phyloP scores from a whole-genome alignment of 2,113 vertebrate genomes.

The Carlito syrichta region DNA sequence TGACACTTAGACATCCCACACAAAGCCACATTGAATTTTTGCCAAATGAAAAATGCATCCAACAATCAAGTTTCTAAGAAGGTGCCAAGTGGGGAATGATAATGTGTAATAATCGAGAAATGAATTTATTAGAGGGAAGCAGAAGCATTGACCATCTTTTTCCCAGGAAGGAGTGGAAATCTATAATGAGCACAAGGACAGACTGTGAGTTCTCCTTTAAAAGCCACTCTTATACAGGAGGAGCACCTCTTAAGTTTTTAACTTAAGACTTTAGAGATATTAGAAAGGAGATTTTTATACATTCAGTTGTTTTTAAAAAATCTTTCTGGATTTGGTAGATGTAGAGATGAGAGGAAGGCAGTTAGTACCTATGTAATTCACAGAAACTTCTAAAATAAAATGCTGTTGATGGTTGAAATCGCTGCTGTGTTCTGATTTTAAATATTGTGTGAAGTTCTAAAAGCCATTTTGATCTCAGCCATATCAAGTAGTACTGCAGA shows the following conservation, averaged over 20 bases:
- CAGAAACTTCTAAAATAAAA: conserved; percentile 53
- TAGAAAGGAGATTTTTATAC: conserved; percentile 21
- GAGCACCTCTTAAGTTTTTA: neutral
- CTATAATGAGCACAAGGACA: neutral
- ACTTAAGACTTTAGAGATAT: neutral
- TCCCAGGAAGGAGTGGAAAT: neutral
- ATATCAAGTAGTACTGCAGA: neutral
- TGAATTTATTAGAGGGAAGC: conserved; percentile 16
- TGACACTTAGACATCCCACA: conserved; percentile 42
- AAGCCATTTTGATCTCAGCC: neutral
- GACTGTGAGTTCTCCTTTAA: neutral
- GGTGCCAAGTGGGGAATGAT: conserved; percentile 57
- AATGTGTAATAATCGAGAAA: conserved; percentile 37
- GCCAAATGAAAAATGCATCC: conserved; percentile 62
- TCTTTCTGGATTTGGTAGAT: neutral
- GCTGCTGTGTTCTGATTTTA: neutral
- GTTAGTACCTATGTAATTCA: conserved; percentile 29
- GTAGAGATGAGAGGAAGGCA: neutral
- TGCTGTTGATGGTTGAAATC: neutral
- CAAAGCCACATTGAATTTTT: conserved; percentile 64
- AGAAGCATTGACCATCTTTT: neutral
- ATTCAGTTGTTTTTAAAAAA: neutral
- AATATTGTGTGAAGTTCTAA: neutral
- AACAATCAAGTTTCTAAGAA: conserved; percentile 62
- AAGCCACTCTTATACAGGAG: neutral